Conservation (phyloP, 2,888 invertebrate species). For the Rhagium mordax region DNA sequence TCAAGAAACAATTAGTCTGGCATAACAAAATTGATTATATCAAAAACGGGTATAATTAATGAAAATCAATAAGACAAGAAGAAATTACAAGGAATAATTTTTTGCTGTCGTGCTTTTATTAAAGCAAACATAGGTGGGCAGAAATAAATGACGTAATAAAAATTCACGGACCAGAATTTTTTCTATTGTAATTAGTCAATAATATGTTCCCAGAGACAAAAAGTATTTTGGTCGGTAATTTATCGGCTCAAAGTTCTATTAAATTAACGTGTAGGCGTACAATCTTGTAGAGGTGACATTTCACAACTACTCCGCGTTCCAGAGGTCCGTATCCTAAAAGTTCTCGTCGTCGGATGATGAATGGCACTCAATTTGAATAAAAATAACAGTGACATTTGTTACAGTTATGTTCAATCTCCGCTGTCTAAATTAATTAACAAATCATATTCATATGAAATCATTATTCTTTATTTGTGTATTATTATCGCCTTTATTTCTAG, state of each 20-base stretch:
- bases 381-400: constrained; percentile 12
- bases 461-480: neutral
- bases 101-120: constrained; percentile 3
- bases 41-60: constrained; percentile 9
- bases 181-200: constrained; percentile 19
- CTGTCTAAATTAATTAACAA: constrained; percentile 13
- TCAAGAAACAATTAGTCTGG: constrained; percentile 6
- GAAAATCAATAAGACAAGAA: constrained; percentile 14
- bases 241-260: constrained; percentile 15
- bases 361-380: constrained; percentile 11
- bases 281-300: constrained; percentile 27
- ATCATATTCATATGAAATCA: constrained; percentile 3
- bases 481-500: neutral
- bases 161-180: constrained; percentile 17
- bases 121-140: constrained; percentile 22
- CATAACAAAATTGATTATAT: constrained; percentile 12
- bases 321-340: constrained; percentile 17
- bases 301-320: constrained; percentile 21
- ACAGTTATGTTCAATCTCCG: neutral
- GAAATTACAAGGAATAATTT: neutral
- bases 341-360: constrained; percentile 18
- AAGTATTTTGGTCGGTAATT: constrained; percentile 25
- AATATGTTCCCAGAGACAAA: constrained; percentile 22
- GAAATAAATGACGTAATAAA: constrained; percentile 25
- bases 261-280: constrained; percentile 10